Conservation (phyloP, 2,797 vertebrate species). For the Thunnus albacares region DNA sequence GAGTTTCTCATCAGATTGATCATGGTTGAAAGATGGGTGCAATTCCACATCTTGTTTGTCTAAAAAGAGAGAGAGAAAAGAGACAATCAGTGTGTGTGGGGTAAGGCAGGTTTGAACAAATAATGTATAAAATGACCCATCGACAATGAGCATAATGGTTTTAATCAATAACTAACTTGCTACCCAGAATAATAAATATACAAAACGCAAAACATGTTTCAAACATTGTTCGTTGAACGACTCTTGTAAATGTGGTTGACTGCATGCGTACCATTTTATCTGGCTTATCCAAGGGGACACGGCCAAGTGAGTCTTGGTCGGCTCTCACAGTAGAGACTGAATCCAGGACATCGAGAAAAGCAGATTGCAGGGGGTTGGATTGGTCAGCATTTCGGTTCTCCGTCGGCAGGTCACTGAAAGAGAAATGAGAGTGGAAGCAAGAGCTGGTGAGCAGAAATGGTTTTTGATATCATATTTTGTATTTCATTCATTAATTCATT, state of each 20-base stretch:
- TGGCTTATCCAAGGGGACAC: accelerated
- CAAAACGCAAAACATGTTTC: neutral
- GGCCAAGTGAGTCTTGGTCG: neutral
- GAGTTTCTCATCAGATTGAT: slow-evolving; percentile 71
- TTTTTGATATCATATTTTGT: neutral
- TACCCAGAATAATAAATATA: neutral
- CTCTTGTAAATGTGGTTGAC: neutral
- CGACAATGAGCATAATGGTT: slow-evolving; percentile 1
- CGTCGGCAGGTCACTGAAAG: slow-evolving; percentile 29
- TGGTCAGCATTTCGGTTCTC: neutral
- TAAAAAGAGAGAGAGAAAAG: slow-evolving; percentile 34
- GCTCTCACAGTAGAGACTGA: neutral
- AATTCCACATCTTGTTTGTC: slow-evolving; percentile 66
- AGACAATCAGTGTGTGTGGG: neutral
- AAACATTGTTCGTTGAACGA: neutral
- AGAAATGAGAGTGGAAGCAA: neutral
- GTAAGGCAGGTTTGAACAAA: neutral
- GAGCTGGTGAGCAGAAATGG: neutral
- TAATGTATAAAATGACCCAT: neutral
- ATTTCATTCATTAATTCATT: neutral
- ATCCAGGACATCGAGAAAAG: slow-evolving; percentile 25
- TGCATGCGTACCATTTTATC: slow-evolving; percentile 45
- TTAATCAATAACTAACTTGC: neutral
- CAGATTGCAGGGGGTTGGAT: neutral
- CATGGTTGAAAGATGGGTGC: slow-evolving; percentile 61